Percentiles rank a stretch among this genome's conserved stretches.
Evolutionary conservation across 2,797 vertebrate species (phyloP).

Genomic region (Anniella stebbinsi): DNA sequence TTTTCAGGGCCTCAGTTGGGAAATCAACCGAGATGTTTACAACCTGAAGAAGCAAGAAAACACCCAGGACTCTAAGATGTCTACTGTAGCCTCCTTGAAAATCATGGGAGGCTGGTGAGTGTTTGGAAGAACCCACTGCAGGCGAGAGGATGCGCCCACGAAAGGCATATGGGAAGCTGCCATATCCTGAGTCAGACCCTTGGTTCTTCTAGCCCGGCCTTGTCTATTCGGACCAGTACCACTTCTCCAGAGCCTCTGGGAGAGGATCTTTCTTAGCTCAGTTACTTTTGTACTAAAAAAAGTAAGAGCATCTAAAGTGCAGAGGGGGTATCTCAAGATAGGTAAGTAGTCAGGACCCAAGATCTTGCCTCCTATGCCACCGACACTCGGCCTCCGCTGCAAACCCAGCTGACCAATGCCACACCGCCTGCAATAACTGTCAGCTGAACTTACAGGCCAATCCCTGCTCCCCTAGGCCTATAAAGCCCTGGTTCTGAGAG

Average conservation of each 20-base stretch:
- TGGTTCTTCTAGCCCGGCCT: too few species aligned
- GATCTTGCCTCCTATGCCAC: too few species aligned
- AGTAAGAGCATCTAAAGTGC: not conserved
- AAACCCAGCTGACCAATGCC: not conserved
- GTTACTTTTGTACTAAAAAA: not conserved
- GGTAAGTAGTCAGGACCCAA: too few species aligned
- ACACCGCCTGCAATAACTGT: not conserved
- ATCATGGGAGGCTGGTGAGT: conserved; percentile 93
- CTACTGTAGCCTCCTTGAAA: conserved; percentile 86
- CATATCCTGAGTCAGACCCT: not conserved
- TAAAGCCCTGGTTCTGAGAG: not conserved
- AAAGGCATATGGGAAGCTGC: not conserved
- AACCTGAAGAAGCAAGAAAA: conserved; percentile 83
- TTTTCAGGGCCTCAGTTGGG: conserved; percentile 87
- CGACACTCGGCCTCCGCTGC: too few species aligned
- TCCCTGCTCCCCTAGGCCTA: not conserved
- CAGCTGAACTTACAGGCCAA: not conserved
- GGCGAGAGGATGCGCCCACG: not conserved
- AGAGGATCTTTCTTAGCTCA: not conserved
- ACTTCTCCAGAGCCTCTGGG: not conserved
- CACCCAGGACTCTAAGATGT: conserved; percentile 76
- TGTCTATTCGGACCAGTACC: not conserved
- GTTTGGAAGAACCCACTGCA: fast-evolving
- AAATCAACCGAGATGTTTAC: conserved; percentile 83
- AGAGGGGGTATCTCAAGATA: too few species aligned